A percentile compares a stretch with the other conserved stretches of the same genome.
phyloP scores from a whole-genome alignment of 2,888 invertebrate species.

The Margaritifera margaritifera region DNA sequence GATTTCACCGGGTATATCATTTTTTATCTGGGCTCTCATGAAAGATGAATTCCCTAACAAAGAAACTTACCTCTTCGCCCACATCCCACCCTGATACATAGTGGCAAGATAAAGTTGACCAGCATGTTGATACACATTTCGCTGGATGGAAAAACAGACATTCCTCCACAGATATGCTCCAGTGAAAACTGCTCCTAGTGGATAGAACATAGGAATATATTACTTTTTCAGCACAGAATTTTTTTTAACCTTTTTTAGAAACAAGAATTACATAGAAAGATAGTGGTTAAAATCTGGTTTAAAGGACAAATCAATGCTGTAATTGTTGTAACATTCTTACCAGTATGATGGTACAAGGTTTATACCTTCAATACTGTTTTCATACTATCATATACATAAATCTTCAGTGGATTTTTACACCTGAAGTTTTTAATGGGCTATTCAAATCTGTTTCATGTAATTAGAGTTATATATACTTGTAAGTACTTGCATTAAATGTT shows the following conservation, averaged over 20 bases:
- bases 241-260: background rate
- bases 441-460: too few relatives aligned
- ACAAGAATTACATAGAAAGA: background rate
- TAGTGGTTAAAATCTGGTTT: background rate
- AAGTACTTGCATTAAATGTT: too few relatives aligned
- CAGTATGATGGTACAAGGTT: too few relatives aligned
- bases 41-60: background rate
- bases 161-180: constrained; percentile 95
- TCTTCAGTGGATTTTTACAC: too few relatives aligned
- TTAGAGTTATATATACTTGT: too few relatives aligned
- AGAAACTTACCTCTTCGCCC: constrained; percentile 87
- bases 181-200: constrained; percentile 75
- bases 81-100: constrained; percentile 94
- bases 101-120: constrained; percentile 95
- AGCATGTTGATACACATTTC: constrained; percentile 95
- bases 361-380: too few relatives aligned
- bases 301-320: too few relatives aligned
- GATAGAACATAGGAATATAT: background rate
- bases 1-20: background rate
- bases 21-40: background rate
- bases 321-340: too few relatives aligned
- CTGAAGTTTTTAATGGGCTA: too few relatives aligned
- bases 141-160: constrained; percentile 88
- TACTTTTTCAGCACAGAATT: too few relatives aligned
- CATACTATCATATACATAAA: too few relatives aligned